These are phyloP conservation scores for Nomada ruficornis DNA, from an alignment of 2,888 invertebrate genomes.

Conservation along the genomic window DNA sequence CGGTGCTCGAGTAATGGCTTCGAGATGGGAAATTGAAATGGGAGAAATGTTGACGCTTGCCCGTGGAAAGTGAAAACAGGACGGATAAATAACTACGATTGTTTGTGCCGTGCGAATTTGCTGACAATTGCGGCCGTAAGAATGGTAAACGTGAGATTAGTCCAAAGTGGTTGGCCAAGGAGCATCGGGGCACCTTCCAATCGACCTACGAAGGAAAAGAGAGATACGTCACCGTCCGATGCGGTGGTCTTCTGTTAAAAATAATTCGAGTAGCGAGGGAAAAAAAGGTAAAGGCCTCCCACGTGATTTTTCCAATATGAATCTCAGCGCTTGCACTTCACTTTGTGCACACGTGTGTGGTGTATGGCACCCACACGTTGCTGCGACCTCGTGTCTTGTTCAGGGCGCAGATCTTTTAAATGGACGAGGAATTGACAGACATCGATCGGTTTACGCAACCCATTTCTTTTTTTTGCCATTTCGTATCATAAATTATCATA, in stretches of 20 bases:
- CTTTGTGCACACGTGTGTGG: constrained; percentile 6
- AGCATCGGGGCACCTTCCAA: neutral
- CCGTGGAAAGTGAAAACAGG: neutral
- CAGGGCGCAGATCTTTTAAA: too few species aligned
- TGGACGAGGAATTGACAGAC: too few species aligned
- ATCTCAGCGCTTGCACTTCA: neutral
- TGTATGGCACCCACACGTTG: constrained; percentile 32
- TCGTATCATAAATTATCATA: too few species aligned
- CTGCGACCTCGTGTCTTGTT: neutral
- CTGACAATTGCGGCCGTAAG: neutral
- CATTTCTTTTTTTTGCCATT: too few species aligned
- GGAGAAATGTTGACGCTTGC: too few species aligned
- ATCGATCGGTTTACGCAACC: too few species aligned
- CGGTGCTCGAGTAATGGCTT: constrained; percentile 8
- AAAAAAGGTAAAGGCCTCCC: constrained; percentile 37
- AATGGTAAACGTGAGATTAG: neutral
- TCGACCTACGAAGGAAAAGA: constrained; percentile 2
- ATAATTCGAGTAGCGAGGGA: constrained; percentile 23
- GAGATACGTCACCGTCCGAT: neutral
- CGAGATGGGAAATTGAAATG: constrained; percentile 2
- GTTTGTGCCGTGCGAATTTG: neutral
- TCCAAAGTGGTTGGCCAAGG: neutral
- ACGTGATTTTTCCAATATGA: constrained; percentile 22
- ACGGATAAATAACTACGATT: neutral
- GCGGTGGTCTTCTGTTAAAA: constrained; percentile 38